These are phyloP conservation scores for Oasisia sp. DNA, from an alignment of 2,888 invertebrate species.

Conservation along the genomic window DNA sequence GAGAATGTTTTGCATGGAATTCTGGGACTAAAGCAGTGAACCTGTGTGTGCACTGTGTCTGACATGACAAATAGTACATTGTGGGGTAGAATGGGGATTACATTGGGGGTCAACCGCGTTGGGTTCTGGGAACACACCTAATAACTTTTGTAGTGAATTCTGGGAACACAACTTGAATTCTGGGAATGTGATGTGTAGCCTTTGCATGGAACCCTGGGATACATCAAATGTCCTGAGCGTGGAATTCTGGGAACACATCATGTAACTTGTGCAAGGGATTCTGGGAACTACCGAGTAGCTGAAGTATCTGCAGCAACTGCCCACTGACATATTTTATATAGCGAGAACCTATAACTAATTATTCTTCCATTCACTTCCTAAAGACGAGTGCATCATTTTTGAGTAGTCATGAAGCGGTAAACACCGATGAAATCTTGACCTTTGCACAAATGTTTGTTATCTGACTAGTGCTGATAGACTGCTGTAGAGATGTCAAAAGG, in stretches of 20 bases:
- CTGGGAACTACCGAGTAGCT: neutral
- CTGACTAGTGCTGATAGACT: neutral
- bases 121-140: neutral
- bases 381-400: neutral
- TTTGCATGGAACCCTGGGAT: neutral
- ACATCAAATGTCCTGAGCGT: neutral
- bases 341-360: neutral
- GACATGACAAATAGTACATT: neutral
- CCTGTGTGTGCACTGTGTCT: neutral
- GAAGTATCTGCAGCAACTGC: neutral
- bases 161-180: neutral
- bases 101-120: neutral
- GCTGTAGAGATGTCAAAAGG: neutral
- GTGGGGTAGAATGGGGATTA: neutral
- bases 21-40: neutral
- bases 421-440: neutral
- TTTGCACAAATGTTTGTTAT: neutral
- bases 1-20: neutral
- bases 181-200: no score
- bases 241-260: neutral
- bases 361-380: neutral
- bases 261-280: neutral
- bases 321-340: neutral
- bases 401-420: neutral
- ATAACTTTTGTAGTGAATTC: neutral